These are phyloP conservation scores for Rhagonycha lutea DNA, from an alignment of 2,888 invertebrate genomes.

Conservation along the genomic window DNA sequence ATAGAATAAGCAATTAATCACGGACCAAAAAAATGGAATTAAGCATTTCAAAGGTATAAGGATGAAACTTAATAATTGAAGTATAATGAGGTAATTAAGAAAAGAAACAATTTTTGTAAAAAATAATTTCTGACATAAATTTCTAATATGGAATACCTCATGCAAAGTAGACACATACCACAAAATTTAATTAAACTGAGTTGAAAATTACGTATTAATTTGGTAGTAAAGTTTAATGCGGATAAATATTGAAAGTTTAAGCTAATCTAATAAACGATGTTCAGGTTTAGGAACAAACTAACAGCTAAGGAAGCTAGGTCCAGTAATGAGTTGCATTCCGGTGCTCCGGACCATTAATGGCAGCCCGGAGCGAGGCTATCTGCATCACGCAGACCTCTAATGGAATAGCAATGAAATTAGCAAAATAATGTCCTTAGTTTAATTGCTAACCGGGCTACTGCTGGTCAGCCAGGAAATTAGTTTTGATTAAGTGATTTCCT, in stretches of 20 bases:
- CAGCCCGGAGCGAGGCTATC: constrained; percentile 47
- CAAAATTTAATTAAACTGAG: neutral
- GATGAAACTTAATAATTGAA: neutral
- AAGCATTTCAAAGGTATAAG: neutral
- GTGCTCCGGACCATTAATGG: constrained; percentile 34
- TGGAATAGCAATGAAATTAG: constrained; percentile 58
- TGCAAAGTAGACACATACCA: neutral
- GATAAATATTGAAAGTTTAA: constrained; percentile 20
- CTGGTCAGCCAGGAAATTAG: constrained; percentile 51
- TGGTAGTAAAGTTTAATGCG: constrained; percentile 4
- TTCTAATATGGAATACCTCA: neutral
- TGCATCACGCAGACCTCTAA: constrained; percentile 56
- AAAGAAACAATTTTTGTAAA: neutral
- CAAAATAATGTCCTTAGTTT: constrained; percentile 57
- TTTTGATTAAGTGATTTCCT: constrained; percentile 49
- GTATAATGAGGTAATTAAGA: neutral
- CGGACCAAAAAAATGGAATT: neutral
- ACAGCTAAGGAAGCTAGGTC: constrained; percentile 27
- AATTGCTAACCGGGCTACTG: constrained; percentile 48
- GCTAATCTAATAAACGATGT: constrained; percentile 26
- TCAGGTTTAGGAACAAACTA: constrained; percentile 23
- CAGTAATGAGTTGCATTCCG: constrained; percentile 37
- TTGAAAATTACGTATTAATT: neutral
- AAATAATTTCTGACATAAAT: neutral
- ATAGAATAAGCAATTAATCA: constrained; percentile 1